These are phyloP conservation scores for Drosophila triauraria DNA, from an alignment of 1,140 invertebrate species.

Conservation along the genomic window DNA sequence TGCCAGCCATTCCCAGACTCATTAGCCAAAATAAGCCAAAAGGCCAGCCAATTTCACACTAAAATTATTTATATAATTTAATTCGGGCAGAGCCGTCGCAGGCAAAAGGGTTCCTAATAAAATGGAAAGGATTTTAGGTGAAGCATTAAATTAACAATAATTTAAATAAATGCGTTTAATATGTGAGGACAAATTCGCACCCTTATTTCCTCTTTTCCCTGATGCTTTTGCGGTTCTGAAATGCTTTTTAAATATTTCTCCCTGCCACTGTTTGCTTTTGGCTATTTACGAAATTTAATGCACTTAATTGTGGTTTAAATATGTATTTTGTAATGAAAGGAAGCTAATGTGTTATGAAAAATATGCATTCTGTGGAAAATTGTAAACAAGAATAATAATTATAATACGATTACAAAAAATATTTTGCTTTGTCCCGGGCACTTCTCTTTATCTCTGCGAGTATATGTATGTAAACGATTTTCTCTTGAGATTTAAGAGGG, in stretches of 20 bases:
- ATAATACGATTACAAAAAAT: background rate
- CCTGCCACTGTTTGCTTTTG: background rate
- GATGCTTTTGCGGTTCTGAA: constrained; percentile 18
- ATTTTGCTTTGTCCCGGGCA: no score
- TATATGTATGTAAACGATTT: no score
- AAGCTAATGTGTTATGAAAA: background rate
- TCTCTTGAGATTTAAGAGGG: background rate
- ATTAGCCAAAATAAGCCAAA: constrained; percentile 38
- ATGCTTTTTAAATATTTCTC: constrained; percentile 30
- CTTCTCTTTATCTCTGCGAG: no score
- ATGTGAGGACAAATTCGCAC: background rate
- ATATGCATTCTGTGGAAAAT: background rate
- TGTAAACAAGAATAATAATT: background rate
- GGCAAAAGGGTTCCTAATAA: no score
- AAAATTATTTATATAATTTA: constrained; percentile 24
- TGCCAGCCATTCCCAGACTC: constrained; percentile 23
- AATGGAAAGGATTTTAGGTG: background rate
- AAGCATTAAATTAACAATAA: constrained; percentile 14
- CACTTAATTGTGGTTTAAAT: constrained; percentile 5
- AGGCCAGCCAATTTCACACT: constrained; percentile 26
- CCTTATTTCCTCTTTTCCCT: background rate
- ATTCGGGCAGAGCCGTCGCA: background rate
- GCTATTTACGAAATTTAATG: constrained; percentile 9
- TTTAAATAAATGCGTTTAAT: constrained; percentile 2
- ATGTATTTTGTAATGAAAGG: background rate